These are phyloP conservation scores for Trisateles emortualis DNA, from an alignment of 2,888 invertebrate species.

Conservation along the genomic window DNA sequence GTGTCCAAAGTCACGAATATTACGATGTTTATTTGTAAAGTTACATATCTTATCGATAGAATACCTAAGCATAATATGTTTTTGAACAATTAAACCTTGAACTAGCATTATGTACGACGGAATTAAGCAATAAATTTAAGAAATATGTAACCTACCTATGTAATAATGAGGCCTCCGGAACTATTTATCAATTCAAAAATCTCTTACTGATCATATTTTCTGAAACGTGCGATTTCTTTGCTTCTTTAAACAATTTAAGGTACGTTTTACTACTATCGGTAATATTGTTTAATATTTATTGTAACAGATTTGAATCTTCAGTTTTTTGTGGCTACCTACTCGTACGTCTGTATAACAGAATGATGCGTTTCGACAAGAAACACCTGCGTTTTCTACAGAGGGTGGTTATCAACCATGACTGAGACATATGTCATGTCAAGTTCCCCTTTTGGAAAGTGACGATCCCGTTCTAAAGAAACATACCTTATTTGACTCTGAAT, in stretches of 20 bases:
- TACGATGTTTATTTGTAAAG: conserved; percentile 2
- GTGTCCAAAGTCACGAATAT: conserved; percentile 36
- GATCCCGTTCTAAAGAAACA: not conserved
- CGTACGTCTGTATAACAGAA: no score
- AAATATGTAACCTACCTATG: no score
- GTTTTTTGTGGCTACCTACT: no score
- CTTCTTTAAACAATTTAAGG: no score
- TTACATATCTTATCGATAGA: conserved; percentile 23
- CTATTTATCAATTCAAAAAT: no score
- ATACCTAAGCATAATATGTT: conserved; percentile 18
- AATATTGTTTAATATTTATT: no score
- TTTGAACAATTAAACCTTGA: conserved; percentile 10
- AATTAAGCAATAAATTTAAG: not conserved
- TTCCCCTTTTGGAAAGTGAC: conserved; percentile 12
- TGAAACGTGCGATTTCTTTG: no score
- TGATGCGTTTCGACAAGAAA: conserved; percentile 20
- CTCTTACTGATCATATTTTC: no score
- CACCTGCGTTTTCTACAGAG: conserved; percentile 34
- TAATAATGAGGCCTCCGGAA: no score
- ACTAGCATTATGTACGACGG: not conserved
- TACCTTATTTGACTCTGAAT: no score
- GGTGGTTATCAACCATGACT: conserved; percentile 39
- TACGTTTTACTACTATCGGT: no score
- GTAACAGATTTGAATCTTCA: no score
- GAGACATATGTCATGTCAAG: not conserved